Conservation (phyloP, 2,113 vertebrate genomes). For the Tor tambroides region DNA sequence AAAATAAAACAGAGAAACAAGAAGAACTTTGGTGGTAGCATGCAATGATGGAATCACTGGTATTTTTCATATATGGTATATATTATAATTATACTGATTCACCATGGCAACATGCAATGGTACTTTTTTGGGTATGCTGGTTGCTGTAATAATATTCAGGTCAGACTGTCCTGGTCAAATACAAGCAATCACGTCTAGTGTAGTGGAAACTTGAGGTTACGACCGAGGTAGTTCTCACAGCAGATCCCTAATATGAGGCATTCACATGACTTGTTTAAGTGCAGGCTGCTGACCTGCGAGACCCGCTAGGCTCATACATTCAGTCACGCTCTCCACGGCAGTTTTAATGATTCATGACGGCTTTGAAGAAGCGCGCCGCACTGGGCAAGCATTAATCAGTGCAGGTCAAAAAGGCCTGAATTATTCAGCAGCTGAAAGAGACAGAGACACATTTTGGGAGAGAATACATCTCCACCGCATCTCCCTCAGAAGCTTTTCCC, state of each 20-base stretch:
- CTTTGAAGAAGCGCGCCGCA: conserved; percentile 26
- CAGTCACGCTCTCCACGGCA: neutral
- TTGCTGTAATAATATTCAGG: neutral
- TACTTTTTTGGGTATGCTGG: neutral
- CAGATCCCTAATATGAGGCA: neutral
- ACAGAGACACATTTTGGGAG: conserved; percentile 18
- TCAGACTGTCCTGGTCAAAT: neutral
- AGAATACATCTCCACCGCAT: conserved; percentile 9
- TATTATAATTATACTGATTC: neutral
- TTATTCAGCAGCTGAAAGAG: conserved; percentile 56
- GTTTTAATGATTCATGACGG: conserved; percentile 56
- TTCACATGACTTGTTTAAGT: neutral
- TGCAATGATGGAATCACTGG: neutral
- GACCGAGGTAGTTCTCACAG: neutral
- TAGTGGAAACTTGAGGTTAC: neutral
- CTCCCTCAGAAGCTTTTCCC: neutral
- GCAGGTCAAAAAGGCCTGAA: conserved; percentile 62
- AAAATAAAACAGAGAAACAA: too few species aligned
- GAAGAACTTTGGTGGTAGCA: too few species aligned
- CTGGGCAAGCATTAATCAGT: conserved; percentile 59
- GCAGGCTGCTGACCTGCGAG: conserved; percentile 1
- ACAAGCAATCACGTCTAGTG: neutral
- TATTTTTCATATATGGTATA: neutral
- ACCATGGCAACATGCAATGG: neutral
- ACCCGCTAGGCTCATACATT: neutral